Evolutionary conservation across 2,888 invertebrate genomes (phyloP), one percentile per base, ranked within the genome.

Genomic region (Autographa gamma): DNA sequence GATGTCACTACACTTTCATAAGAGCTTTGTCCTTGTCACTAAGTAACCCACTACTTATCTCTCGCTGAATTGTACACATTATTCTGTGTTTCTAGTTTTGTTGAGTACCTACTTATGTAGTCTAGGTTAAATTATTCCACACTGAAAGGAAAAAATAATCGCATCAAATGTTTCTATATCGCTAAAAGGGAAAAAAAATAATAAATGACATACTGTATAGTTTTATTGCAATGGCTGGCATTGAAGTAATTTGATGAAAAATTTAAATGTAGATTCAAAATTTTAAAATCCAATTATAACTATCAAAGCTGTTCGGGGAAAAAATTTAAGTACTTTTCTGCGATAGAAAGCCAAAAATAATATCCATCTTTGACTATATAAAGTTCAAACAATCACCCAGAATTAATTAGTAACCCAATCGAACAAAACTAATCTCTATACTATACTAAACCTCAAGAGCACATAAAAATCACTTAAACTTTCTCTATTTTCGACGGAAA

Each of bases 401-500:
- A 54, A 56, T 63, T 54, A 70, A 58, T 66, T 11, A 19, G 11
- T 9, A 16, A 19, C 58, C 19, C 41, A 54, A 34, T n/a, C 3
- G 13, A 52, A 38, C 38, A 38, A 38, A 63, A 60, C n/a, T 31
- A 32, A 25, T 19, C 16, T 7, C 34, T 0, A 38, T 64, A 48
- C 34, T 0, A 38, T 64, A 48, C 9, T 59, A 18, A 64, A 69
- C 56, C 66, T 66, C 16, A 19, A 58, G 8, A 13, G 38, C 52
- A 31, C 48, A 62, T 31, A 68, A 73, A 63, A 76, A 66, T 52
- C 19, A 14, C 62, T 64, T 58, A 48, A 66, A 63, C 60, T 80
- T 73, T 52, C 43, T 64, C 63, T 60, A 58, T 68, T 62, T 66
- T 13, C n/a, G 11, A 48, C 66, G 63, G 59, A 31, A 34, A 66